Base-by-base conservation (phyloP, 1,140 invertebrate species). In the Rhopalosiphum padi region DNA sequence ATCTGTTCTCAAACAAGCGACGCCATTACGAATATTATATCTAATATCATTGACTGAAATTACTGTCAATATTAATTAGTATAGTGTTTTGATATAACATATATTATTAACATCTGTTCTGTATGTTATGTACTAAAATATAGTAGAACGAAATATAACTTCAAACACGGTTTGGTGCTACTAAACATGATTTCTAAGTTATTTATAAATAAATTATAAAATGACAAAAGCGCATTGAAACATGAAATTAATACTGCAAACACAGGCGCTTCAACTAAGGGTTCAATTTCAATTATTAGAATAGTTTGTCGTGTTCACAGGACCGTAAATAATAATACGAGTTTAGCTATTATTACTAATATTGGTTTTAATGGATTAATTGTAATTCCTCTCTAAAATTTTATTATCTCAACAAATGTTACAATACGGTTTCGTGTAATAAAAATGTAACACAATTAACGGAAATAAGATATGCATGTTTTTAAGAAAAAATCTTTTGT, bases 251-350 rank as follows among this genome's bases (percentile, higher is more conserved):
- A 48, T 48, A 22, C 86, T 48, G n/a, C 86, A 35, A 51, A 88
- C n/a, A 87, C 30, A 35, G 22, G 8, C 46, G n/a, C 46, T 21
- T 48, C 30, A 22, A n/a, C 87, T 89, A 53, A 89, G 86, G 86
- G n/a, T 89, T 88, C n/a, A n/a, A 89, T 53, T 53, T 89, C 48
- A 22, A 89, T 89, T 89, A 89, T 89, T 89, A 51, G n/a, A 89
- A 89, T 89, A 89, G 87, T 89, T 89, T 53, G 87, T 89, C 48
- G 48, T 53, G 87, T 53, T 89, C 35, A 51, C 7, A 9, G 21
- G n/a, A 53, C 87, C 87, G 48, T 89, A 53, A 89, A 89, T 53
- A 88, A 51, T 51, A 89, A 51, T 35, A 37, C 87, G 87, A 35
- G 46, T 89, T 53, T 89, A 89, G n/a, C 48, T 53, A 89, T 89